Base-by-base conservation (phyloP, 1,140 invertebrate species). In the Drosophila simulans region DNA sequence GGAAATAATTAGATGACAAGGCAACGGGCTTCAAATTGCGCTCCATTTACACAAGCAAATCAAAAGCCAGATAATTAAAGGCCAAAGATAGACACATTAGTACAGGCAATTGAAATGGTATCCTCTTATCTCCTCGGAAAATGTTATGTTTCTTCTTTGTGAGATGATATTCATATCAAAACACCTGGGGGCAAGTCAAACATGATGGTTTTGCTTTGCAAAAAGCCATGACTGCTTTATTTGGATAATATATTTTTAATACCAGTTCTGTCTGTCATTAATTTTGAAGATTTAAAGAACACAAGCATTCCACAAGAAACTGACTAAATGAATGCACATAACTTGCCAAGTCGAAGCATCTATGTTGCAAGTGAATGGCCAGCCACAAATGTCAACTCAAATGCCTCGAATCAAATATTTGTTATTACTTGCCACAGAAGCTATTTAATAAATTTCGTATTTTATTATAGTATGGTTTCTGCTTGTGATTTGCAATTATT, bases 341-440 rank as follows among this genome's bases (percentile, higher is more conserved):
- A 4, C n/a, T 11, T 45, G 56, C 13, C 22, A 37, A 46, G 12
- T 20, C 4, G 7, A 20, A 46, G 35, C 20, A 37, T n/a, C 13
- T 11, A 11, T 37, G 31, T n/a, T 31, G 22, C 15, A 22, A 37
- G 63, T 39, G 63, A 34, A 65, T 48, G 15, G 4, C 15, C 34
- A 48, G 17, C 43, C 58, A 39, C 58, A 63, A 48, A 64, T 11
- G 31, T 17, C 62, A 27, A 27, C 34, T 31, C 15, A 20, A 65
- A 37, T 27, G 10, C 15, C 45, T 62, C 31, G 20, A 12, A n/a
- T 64, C n/a, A 46, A 64, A 64, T 27, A 63, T 64, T 63, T 31
- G 43, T 10, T 12, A 10, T 17, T 31, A 35, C 1, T 22, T 27
- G 17, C 20, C 25, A 2, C 5, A n/a, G 20, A 48, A 48, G 13